Conservation (phyloP, 2,113 vertebrate species). For the Ascaphus truei region DNA sequence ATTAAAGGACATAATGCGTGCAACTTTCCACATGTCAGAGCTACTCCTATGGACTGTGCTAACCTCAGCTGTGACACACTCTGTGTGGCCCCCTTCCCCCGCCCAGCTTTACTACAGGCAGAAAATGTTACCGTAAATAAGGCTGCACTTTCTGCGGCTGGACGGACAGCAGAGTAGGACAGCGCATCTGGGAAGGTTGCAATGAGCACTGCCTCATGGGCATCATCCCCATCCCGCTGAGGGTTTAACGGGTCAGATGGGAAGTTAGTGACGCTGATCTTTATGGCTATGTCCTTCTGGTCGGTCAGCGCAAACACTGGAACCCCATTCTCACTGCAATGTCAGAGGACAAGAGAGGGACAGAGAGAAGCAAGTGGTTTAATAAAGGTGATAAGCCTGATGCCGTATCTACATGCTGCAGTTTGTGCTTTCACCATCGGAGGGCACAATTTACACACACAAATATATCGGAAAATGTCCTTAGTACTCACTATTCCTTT, state of each 20-base stretch:
- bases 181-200: constrained; percentile 72
- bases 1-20: too few species aligned
- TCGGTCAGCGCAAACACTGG: constrained; percentile 78
- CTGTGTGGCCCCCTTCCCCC: too few species aligned
- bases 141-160: constrained; percentile 17
- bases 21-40: too few species aligned
- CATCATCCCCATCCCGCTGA: constrained; percentile 80
- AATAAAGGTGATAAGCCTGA: background rate
- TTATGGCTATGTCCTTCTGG: constrained; percentile 79
- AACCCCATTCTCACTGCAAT: constrained; percentile 62
- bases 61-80: too few species aligned
- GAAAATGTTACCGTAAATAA: constrained; percentile 11
- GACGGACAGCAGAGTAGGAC: constrained; percentile 70
- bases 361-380: background rate
- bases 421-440: background rate
- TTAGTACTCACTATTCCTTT: too few species aligned
- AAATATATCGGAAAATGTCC: too few species aligned
- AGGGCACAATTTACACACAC: background rate
- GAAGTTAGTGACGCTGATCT: constrained; percentile 77
- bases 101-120: too few species aligned
- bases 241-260: constrained; percentile 71
- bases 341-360: background rate
- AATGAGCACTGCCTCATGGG: constrained; percentile 79
- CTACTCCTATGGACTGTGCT: too few species aligned
- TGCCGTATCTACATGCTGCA: background rate